Evolutionary conservation across 2,888 invertebrate genomes (phyloP).

Genomic region (Ditylenchus weischeri): DNA sequence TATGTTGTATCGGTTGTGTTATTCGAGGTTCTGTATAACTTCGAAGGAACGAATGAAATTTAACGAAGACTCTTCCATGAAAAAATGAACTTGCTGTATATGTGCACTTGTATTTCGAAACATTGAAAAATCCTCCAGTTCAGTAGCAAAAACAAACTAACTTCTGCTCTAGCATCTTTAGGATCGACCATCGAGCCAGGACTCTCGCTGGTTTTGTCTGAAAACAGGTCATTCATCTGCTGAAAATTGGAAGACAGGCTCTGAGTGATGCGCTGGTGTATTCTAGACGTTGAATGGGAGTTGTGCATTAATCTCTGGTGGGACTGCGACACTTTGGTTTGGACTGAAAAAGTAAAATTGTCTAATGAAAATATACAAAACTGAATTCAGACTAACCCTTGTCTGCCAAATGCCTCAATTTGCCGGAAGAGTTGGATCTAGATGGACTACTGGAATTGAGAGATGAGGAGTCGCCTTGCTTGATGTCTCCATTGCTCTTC

Average conservation of each 20-base stretch:
- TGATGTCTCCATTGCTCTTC: constrained; percentile 8
- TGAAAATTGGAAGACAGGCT: constrained; percentile 6
- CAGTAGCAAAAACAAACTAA: no score
- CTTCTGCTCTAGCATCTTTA: no score
- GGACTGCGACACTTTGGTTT: constrained; percentile 27
- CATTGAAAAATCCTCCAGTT: no score
- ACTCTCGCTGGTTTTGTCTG: not conserved
- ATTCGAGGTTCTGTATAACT: no score
- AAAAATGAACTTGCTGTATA: no score
- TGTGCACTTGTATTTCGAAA: no score
- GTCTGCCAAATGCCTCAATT: constrained; percentile 42
- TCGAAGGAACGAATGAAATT: no score
- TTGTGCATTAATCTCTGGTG: constrained; percentile 35
- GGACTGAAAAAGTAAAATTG: constrained; percentile 27
- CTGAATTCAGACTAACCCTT: constrained; percentile 19
- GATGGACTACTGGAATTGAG: constrained; percentile 1
- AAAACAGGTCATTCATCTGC: not conserved
- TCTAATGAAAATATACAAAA: not conserved
- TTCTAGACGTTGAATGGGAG: constrained; percentile 17
- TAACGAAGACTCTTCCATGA: no score
- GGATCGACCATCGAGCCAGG: not conserved
- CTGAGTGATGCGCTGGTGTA: not conserved
- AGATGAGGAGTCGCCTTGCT: constrained; percentile 9
- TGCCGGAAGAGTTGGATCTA: constrained; percentile 27
- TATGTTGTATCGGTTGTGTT: no score